Evolutionary conservation across 1,140 invertebrate genomes (phyloP), one percentile per base, ranked within the genome.

Genomic region (Lucilia sericata): DNA sequence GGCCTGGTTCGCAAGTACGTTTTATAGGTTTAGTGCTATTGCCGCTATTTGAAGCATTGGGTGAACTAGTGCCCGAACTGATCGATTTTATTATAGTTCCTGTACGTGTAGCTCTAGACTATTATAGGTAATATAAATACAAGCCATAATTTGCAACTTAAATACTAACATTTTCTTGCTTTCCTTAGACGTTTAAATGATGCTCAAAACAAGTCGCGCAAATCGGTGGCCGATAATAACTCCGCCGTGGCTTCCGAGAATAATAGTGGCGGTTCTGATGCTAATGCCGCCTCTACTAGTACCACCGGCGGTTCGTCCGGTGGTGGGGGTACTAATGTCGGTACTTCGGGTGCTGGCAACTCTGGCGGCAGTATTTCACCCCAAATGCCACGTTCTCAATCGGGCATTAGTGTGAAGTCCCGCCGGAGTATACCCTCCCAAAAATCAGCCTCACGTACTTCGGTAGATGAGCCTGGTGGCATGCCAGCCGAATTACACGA

Each of bases 11-110:
- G 0, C 96, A 97, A 89, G 95, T 96, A 88, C 95, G 95, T 82
- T 97, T 97, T 91, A 97, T 97, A 86, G 96, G 96, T 21, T 93
- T 96, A 86, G 96, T 97, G 49, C 92, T 97, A 1, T 91, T 97
- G 83, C 96, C 96, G 2, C 92, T 96, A 2, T 96, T 96, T 88
- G 95, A 96, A 90, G 93, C 94, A 1, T 92, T 96, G 17, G 95
- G 94, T 10, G 94, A 95, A 86, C 92, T 96, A 34, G 93, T 96
- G 82, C 93, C 94, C 0, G 95, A 96, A 88, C 89, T 96, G 70
- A 93, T 88, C 70, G 92, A 93, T 85, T 87, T 93, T 49, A 93
- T 93, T 84, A 92, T 93, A 47, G 91, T 92, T 85, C 92, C 92
- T 36, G 92, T 93, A 80, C 90, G 94, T 84, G 92, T 93, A 81